phyloP scores from a whole-genome alignment of 2,797 vertebrate genomes.

The Sus cebifrons region DNA sequence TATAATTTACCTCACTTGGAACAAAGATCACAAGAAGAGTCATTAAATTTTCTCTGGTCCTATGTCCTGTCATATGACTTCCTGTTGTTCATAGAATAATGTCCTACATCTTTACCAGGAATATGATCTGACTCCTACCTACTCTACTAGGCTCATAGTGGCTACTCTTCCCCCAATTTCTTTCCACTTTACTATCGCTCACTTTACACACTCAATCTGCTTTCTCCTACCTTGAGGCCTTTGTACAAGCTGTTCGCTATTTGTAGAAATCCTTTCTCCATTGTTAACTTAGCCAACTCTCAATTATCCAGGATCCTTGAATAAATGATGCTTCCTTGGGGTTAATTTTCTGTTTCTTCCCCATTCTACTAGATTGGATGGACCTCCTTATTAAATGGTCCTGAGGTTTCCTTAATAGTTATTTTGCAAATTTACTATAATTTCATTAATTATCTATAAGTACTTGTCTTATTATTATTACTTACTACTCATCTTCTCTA shows the following conservation, averaged over 20 bases:
- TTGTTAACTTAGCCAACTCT: background rate
- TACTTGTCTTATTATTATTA: background rate
- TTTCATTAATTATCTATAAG: background rate
- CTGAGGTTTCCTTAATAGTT: background rate
- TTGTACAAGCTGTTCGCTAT: background rate
- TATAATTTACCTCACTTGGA: background rate
- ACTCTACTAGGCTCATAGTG: background rate
- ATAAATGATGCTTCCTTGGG: background rate
- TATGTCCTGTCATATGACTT: background rate
- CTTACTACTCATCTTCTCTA: background rate
- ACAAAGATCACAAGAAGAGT: background rate
- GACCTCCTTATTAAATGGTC: background rate
- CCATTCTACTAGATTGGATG: background rate
- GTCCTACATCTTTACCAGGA: background rate
- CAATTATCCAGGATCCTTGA: background rate
- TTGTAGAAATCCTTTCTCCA: background rate
- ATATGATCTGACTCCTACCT: background rate
- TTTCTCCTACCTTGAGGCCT: background rate
- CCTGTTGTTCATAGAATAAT: background rate
- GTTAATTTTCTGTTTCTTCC: background rate
- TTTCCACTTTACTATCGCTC: background rate
- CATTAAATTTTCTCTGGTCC: background rate
- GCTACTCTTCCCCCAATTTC: background rate
- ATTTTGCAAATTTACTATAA: constrained; percentile 14
- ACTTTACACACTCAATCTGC: background rate